These are phyloP conservation scores for Matsumyia berberina DNA, from an alignment of 2,888 invertebrate species.

Conservation along the genomic window DNA sequence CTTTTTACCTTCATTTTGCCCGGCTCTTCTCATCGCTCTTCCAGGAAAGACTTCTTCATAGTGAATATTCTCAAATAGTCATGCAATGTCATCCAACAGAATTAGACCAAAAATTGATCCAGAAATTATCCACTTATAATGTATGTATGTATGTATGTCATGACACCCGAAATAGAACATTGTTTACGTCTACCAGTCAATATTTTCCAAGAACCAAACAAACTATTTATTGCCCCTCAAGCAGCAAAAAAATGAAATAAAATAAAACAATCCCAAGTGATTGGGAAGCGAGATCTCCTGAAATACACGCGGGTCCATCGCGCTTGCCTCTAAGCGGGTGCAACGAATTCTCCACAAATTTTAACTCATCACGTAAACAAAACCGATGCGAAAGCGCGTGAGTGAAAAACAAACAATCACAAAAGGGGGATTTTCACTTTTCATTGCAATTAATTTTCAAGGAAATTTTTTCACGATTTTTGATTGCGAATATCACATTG, in stretches of 20 bases:
- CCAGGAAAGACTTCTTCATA: no score
- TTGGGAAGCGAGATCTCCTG: slow-evolving; percentile 45
- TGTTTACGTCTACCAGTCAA: slow-evolving; percentile 71
- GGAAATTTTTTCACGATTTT: slow-evolving; percentile 32
- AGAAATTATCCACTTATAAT: slow-evolving; percentile 21
- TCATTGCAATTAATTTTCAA: slow-evolving; percentile 59
- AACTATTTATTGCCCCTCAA: slow-evolving; percentile 70
- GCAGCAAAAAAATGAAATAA: slow-evolving; percentile 36
- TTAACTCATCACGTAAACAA: slow-evolving; percentile 62
- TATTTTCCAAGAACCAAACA: slow-evolving; percentile 71
- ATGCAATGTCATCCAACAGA: slow-evolving; percentile 20
- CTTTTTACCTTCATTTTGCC: no score
- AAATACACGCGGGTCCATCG: slow-evolving; percentile 43
- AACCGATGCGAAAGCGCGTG: slow-evolving; percentile 28
- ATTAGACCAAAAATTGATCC: slow-evolving; percentile 38
- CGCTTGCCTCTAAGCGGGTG: slow-evolving; percentile 65
- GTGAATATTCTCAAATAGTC: no score
- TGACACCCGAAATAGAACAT: slow-evolving; percentile 66
- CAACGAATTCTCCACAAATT: slow-evolving; percentile 57
- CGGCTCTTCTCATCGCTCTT: no score
- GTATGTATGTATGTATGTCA: slow-evolving; percentile 25
- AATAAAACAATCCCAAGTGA: slow-evolving; percentile 62
- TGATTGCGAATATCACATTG: slow-evolving; percentile 11
- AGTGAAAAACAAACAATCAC: slow-evolving; percentile 63
- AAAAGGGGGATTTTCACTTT: slow-evolving; percentile 46